Base-by-base conservation (phyloP, 2,797 vertebrate species). In the Pristis pectinata region DNA sequence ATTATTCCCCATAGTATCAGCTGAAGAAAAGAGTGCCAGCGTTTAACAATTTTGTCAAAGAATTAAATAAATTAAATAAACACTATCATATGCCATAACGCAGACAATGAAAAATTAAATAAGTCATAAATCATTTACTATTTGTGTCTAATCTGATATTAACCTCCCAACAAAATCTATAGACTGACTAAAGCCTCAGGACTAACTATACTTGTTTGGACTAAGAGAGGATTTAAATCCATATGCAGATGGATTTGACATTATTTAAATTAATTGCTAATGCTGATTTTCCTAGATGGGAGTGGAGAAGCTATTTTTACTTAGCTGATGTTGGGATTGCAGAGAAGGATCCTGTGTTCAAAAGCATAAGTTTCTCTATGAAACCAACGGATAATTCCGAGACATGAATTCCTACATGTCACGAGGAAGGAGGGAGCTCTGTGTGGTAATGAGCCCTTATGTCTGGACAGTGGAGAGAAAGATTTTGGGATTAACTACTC, bases 41-140 rank as follows among this genome's bases (percentile, higher is more conserved):
- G 30, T 49, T 56, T 74, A 76, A 94, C 13, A 70, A 94, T 94
- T 94, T 94, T 94, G 92, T 94, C 67, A 74, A 94, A 91, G 87
- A 41, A 94, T 49, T 76, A 56, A 41, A 74, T 49, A 93, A 72
- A 74, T 93, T 72, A 93, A 74, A 94, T 76, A 72, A 94, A 94
- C 41, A 74, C 24, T 49, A 94, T 94, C 44, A 76, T 72, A 53
- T 13, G 70, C 27, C 27, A 34, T 7, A 34, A 19, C n/a, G 19
- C 24, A 53, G 49, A 15, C 49, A 91, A 91, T 91, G 87, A 91
- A 91, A 61, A 91, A 94, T 94, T 76, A 74, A 72, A 94, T 17
- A 24, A 76, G 44, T 34, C 72, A 7, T 74, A 92, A 74, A 94
- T 76, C 94, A 74, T 53, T 94, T 76, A 76, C 37, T 76, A 56